A percentile compares a stretch with the other conserved stretches of the same genome.
phyloP scores from a whole-genome alignment of 2,113 vertebrate species.

The Indicator maculatus region DNA sequence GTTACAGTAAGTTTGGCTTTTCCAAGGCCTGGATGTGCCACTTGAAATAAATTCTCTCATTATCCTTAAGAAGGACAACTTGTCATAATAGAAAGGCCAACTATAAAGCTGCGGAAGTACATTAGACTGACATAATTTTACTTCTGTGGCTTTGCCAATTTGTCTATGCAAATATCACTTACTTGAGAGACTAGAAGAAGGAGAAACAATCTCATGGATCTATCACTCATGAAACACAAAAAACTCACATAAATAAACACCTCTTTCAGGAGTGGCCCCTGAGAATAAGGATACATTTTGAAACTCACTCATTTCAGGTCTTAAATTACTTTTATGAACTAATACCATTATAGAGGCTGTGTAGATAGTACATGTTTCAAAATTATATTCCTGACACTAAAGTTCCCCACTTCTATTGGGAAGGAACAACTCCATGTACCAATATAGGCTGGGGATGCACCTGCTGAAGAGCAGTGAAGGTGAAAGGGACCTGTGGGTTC shows the following conservation, averaged over 20 bases:
- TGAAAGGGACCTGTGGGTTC: too few species aligned
- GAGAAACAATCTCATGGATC: not conserved
- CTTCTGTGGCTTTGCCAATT: slow-evolving; percentile 51
- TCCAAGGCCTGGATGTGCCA: not conserved
- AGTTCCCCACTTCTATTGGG: not conserved
- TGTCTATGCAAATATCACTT: slow-evolving; percentile 59
- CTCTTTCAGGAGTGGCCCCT: not conserved
- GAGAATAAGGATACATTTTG: not conserved
- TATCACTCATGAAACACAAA: not conserved
- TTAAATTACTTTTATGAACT: not conserved
- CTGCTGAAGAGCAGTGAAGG: too few species aligned
- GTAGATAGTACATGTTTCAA: not conserved
- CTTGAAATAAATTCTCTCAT: slow-evolving; percentile 58
- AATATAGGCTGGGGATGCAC: too few species aligned
- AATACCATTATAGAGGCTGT: rapidly evolving
- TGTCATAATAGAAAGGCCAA: slow-evolving; percentile 54
- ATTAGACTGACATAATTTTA: slow-evolving; percentile 10
- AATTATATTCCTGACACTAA: not conserved
- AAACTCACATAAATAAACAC: not conserved
- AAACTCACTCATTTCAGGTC: not conserved
- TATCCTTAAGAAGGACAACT: slow-evolving; percentile 43
- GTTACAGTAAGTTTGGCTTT: not conserved
- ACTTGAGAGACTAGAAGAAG: not conserved
- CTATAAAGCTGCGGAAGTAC: not conserved
- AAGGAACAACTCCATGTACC: too few species aligned